Evolutionary conservation across 2,797 vertebrate species (phyloP), one percentile per base, ranked within the genome.

Genomic region (Gambelia wislizenii): DNA sequence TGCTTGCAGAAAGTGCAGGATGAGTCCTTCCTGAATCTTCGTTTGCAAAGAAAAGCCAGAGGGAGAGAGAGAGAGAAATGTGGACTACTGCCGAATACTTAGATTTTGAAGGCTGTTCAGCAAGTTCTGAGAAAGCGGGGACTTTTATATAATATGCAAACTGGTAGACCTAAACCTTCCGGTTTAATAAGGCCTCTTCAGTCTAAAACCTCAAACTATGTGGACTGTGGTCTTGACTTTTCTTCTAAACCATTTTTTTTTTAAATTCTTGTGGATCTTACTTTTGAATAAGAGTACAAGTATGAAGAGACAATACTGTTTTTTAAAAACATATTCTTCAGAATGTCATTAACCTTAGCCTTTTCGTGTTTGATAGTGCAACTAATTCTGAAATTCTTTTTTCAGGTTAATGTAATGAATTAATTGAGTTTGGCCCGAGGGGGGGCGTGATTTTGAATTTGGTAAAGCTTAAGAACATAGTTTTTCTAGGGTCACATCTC

Each of bases 401-500:
- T 91, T 14, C 2, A 0, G 25, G 54, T 61, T 25, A 52, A 5
- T 70, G 91, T 86, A n/a, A 91, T 25, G 33, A 1, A 67, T 13
- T 80, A 56, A 54, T 18, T 56, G 52, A 54, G 49, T 5, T 20
- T 59, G n/a, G 22, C 18, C 7, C n/a, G n/a, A n/a, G n/a, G n/a
- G n/a, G 52, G 52, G 52, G 20, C 8, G 36, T 82, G 75, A 77
- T 0, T 0, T 27, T 1, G 82, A 74, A 39, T 1, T 49, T 25
- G 49, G 27, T 18, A 69, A 67, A 30, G 22, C 25, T 67, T 33
- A 64, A 7, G 64, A 30, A 20, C 10, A 49, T 59, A 56, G 54
- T 87, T 52, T 92, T 94, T 80, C 74, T 90, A 81, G 82, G 82
- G 84, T 92, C 86, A 91, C 87, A 86, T 79, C 92, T 94, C 49